Evolutionary conservation across 2,797 vertebrate genomes (phyloP), one percentile per base, ranked within the genome.

Genomic region (Hyperoplus lanceolatus): DNA sequence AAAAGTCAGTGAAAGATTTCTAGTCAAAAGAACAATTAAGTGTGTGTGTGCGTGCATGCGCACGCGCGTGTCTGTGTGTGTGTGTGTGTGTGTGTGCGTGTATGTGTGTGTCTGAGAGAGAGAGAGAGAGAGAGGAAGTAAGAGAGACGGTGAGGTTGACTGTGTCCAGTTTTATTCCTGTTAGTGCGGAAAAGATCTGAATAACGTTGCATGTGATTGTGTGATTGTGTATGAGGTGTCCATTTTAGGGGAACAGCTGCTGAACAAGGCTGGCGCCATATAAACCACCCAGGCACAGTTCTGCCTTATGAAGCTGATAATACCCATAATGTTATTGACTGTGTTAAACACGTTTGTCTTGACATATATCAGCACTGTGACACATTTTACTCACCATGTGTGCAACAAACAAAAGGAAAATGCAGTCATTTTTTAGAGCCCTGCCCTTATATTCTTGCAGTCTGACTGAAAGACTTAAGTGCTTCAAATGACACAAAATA

Each of bases 311-410:
- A 73, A 60, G 69, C 49, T 38, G 57, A 70, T 62, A 56, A 77
- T 46, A 65, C 16, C 66, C 53, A 77, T 29, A 67, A 55, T 56
- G 65, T 70, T 76, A 72, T 1, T 63, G 75, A 82, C 60, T 38
- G 21, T 54, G 54, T 82, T 73, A 36, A 84, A 77, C 66, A 62
- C 57, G 15, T 81, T 80, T 59, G 4, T 70, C 60, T 67, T 74
- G 80, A 82, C 75, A 78, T 90, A 88, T 79, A 78, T 81, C 57
- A 60, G 65, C 56, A 43, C 8, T 18, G 43, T 65, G 63, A 56
- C 10, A 8, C 86, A 70, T 81, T 76, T 53, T 75, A 14, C 46
- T 64, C 41, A 48, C 16, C 43, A 0, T 29, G 38, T 68, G 55
- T 18, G n/a, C 53, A 54, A 41, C 51, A 57, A 59, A 48, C 66